phyloP scores from a whole-genome alignment of 2,797 vertebrate genomes.

The Sebastes matsubarae region DNA sequence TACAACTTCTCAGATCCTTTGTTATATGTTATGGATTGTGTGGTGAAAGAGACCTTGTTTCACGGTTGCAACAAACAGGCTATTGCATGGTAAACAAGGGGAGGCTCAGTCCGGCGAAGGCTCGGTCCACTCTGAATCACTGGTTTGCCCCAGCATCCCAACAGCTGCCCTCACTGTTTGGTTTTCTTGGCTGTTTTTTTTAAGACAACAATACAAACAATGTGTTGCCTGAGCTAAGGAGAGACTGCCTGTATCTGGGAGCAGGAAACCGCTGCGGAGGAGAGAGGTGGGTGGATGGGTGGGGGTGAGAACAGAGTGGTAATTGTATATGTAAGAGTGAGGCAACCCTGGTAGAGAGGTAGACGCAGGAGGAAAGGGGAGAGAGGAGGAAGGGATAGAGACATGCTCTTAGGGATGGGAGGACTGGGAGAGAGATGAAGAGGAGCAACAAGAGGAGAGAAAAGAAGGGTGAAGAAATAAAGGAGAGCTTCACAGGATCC shows the following conservation, averaged over 20 bases:
- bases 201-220: conserved; percentile 71
- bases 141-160: conserved; percentile 39
- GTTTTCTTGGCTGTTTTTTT: conserved; percentile 61
- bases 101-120: not conserved
- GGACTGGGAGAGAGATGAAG: not conserved
- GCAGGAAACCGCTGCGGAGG: conserved; percentile 70
- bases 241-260: conserved; percentile 62
- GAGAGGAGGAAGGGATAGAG: conserved; percentile 33
- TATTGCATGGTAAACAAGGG: conserved; percentile 41
- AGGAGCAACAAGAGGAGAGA: not conserved
- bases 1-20: not conserved
- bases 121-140: conserved; percentile 55
- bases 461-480: not conserved
- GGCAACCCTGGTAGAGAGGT: conserved; percentile 56
- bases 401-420: conserved; percentile 34
- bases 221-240: conserved; percentile 56
- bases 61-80: conserved; percentile 15
- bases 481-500: not conserved
- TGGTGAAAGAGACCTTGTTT: conserved; percentile 37
- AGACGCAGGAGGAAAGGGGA: conserved; percentile 45
- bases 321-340: conserved; percentile 77
- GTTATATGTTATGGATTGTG: not conserved
- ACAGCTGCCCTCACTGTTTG: conserved; percentile 51
- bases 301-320: conserved; percentile 76
- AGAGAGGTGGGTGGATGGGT: conserved; percentile 29